These are phyloP conservation scores for Drosophila auraria DNA, from an alignment of 1,140 invertebrate species.

Conservation along the genomic window DNA sequence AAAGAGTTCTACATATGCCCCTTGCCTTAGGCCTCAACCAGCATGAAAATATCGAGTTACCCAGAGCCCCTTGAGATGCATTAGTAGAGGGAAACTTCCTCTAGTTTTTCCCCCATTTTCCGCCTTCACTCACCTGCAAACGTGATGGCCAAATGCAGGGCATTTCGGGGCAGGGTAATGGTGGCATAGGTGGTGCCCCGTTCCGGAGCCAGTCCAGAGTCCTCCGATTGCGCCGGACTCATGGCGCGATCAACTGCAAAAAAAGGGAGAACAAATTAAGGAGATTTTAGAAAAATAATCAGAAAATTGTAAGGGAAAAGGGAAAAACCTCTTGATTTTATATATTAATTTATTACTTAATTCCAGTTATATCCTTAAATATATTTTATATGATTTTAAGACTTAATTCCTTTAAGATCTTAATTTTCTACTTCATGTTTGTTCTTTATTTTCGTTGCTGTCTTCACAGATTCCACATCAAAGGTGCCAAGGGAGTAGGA, in stretches of 20 bases:
- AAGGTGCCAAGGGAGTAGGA: constrained; percentile 47
- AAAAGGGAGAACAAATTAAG: neutral
- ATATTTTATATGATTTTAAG: too few species aligned
- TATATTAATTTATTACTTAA: too few species aligned
- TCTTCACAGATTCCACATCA: constrained; percentile 45
- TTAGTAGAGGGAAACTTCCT: constrained; percentile 11
- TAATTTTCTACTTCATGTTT: neutral
- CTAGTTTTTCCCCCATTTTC: neutral
- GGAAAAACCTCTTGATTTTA: neutral
- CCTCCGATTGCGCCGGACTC: constrained; percentile 85
- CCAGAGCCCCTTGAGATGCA: constrained; percentile 26
- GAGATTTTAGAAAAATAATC: too few species aligned
- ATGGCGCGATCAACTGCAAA: constrained; percentile 83
- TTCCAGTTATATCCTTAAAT: too few species aligned
- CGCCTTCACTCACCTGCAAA: constrained; percentile 78
- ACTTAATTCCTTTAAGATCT: too few species aligned
- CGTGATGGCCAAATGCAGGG: constrained; percentile 81
- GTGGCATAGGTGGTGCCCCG: constrained; percentile 84
- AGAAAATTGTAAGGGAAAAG: neutral
- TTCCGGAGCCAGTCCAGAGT: constrained; percentile 83
- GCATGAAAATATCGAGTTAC: constrained; percentile 34
- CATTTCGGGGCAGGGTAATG: constrained; percentile 83
- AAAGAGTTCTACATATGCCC: neutral
- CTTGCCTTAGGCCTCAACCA: neutral
- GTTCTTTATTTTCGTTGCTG: neutral